Percentiles rank a stretch among this genome's conserved stretches.
Evolutionary conservation across 2,797 vertebrate species (phyloP).

Genomic region (Florisuga fusca): DNA sequence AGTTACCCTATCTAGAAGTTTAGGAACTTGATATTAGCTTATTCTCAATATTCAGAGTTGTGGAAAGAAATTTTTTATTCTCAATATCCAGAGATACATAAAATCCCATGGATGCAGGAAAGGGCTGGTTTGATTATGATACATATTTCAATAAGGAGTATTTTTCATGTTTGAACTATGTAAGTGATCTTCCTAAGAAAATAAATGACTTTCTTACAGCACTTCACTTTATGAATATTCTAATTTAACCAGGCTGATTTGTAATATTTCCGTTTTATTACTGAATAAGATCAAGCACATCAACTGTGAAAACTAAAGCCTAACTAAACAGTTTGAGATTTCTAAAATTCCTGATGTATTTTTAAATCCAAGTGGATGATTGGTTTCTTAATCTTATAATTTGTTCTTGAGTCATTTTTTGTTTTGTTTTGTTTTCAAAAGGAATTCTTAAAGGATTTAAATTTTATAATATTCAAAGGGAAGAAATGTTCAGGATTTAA

Average conservation of each 20-base stretch:
- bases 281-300: conserved; percentile 67
- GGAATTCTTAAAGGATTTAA: conserved; percentile 67
- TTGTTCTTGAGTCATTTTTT: conserved; percentile 38
- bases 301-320: conserved; percentile 66
- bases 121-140: conserved; percentile 8
- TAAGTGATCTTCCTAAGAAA: conserved; percentile 50
- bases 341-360: conserved; percentile 69
- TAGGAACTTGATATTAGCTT: not conserved
- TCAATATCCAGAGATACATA: not conserved
- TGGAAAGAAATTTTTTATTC: not conserved
- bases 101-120: not conserved
- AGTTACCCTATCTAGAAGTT: not conserved
- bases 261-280: conserved; percentile 69
- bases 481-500: conserved; percentile 61
- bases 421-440: not conserved
- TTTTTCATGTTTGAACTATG: conserved; percentile 55
- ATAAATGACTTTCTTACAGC: conserved; percentile 57
- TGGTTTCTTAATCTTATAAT: conserved; percentile 62
- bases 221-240: conserved; percentile 70
- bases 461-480: conserved; percentile 63
- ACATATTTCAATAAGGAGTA: conserved; percentile 26
- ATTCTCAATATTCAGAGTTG: not conserved
- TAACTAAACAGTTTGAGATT: conserved; percentile 70
- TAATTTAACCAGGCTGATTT: conserved; percentile 69
- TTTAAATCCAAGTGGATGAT: conserved; percentile 72